Evolutionary conservation across 2,888 invertebrate species (phyloP), one percentile per base, ranked within the genome.

Genomic region (Synanthedon andrenaeformis): DNA sequence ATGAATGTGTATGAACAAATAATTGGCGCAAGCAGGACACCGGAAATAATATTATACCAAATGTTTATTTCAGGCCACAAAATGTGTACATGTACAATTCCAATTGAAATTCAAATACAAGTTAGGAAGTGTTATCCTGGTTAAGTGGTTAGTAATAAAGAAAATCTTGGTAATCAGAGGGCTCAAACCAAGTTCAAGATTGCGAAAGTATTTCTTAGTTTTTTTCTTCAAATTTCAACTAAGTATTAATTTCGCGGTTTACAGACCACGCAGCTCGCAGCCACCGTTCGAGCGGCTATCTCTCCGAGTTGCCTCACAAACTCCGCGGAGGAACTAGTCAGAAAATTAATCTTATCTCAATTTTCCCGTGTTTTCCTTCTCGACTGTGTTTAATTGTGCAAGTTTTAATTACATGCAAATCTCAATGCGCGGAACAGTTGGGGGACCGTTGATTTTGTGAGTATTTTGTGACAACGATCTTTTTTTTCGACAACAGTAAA

Each of bases 281-380:
- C n/a, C 45, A 54, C 49, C 56, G 52, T 54, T 62, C 52, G 55
- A 55, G 59, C 63, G 69, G 70, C 71, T 72, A 74, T 75, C 72
- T 54, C 57, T 52, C 55, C 57, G 59, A 77, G 66, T 71, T 71
- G 66, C 63, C 65, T 64, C 54, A 63, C 70, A 69, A 79, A 76
- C 72, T 79, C 64, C 63, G 63, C 62, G 59, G 63, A 64, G 69
- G 64, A 76, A 79, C 77, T 76, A 79, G 72, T 74, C 74, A 67
- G 77, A 79, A 79, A 79, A 82, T 81, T 81, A 82, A 80, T 82
- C 77, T 82, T 80, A 78, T 82, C 79, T 78, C 74, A 77, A 79
- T 82, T 82, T 79, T 79, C 72, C 69, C 65, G 71, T 76, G 76
- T 79, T 80, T 80, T 78, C 76, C 76, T 76, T 70, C 74, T 70